Conservation (phyloP, 2,113 vertebrate species). For the Ophiodon elongatus region DNA sequence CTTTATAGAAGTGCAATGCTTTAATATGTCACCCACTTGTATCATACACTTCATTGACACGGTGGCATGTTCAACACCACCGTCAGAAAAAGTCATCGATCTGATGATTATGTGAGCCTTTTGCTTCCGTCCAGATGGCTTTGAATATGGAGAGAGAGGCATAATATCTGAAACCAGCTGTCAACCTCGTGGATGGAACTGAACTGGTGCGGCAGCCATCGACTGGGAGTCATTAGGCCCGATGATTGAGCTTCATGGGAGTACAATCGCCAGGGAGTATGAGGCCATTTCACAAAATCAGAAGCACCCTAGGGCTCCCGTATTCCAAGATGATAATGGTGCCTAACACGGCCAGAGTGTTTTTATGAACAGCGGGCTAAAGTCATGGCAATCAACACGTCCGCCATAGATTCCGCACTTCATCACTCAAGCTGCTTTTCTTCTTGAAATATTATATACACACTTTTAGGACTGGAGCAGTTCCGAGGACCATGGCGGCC, state of each 20-base stretch:
- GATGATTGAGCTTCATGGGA: constrained; percentile 48
- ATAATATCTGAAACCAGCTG: constrained; percentile 25
- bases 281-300: constrained; percentile 47
- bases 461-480: constrained; percentile 6
- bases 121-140: constrained; percentile 8
- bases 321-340: constrained; percentile 51
- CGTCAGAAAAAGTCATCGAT: background rate
- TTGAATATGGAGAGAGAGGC: constrained; percentile 1
- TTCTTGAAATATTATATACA: constrained; percentile 3
- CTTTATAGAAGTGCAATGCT: background rate
- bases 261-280: constrained; percentile 46
- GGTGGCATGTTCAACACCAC: background rate
- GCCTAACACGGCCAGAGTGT: constrained; percentile 30
- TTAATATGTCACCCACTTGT: background rate
- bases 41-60: background rate
- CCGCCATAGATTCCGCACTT: constrained; percentile 4
- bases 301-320: constrained; percentile 39
- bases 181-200: constrained; percentile 28
- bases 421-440: constrained; percentile 2
- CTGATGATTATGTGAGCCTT: background rate
- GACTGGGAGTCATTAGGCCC: constrained; percentile 52
- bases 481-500: background rate
- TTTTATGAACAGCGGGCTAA: constrained; percentile 34
- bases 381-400: constrained; percentile 42
- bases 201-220: constrained; percentile 27